A percentile compares a stretch with the other conserved stretches of the same genome.
phyloP scores from a whole-genome alignment of 2,797 vertebrate genomes.

The Tragopan temminckii region DNA sequence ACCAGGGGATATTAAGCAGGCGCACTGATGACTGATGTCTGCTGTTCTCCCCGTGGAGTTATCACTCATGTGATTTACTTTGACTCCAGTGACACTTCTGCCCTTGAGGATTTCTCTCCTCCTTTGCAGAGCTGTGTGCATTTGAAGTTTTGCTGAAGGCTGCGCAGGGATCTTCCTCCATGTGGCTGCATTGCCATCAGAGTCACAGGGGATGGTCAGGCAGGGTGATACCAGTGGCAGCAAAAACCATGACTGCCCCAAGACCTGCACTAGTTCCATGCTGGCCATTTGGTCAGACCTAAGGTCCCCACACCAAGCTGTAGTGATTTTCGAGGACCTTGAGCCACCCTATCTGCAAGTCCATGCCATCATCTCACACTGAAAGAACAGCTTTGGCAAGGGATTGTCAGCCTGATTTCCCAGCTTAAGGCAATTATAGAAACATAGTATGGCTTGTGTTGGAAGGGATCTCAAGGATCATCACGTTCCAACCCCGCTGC shows the following conservation, averaged over 20 bases:
- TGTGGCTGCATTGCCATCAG: neutral
- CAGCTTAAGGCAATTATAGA: neutral
- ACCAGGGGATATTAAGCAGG: constrained; percentile 53
- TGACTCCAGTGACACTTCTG: constrained; percentile 46
- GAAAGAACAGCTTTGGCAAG: neutral
- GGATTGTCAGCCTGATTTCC: neutral
- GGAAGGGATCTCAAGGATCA: too few species aligned
- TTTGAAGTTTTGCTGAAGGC: constrained; percentile 9
- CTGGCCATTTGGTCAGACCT: neutral
- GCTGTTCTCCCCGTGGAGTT: constrained; percentile 34
- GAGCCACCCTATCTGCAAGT: neutral
- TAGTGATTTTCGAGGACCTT: neutral
- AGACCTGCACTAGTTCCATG: neutral
- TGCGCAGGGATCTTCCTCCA: neutral
- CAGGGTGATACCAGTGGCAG: neutral
- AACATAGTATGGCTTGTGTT: too few species aligned
- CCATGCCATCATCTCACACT: accelerated
- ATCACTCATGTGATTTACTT: constrained; percentile 54
- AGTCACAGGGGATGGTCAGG: accelerated
- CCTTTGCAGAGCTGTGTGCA: neutral
- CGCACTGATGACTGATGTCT: constrained; percentile 49
- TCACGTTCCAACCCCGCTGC: too few species aligned
- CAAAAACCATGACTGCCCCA: neutral
- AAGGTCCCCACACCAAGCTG: neutral
- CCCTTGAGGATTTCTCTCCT: constrained; percentile 68